These are phyloP conservation scores for Sylvicola fuscatus DNA, from an alignment of 2,888 invertebrate genomes.

Conservation along the genomic window DNA sequence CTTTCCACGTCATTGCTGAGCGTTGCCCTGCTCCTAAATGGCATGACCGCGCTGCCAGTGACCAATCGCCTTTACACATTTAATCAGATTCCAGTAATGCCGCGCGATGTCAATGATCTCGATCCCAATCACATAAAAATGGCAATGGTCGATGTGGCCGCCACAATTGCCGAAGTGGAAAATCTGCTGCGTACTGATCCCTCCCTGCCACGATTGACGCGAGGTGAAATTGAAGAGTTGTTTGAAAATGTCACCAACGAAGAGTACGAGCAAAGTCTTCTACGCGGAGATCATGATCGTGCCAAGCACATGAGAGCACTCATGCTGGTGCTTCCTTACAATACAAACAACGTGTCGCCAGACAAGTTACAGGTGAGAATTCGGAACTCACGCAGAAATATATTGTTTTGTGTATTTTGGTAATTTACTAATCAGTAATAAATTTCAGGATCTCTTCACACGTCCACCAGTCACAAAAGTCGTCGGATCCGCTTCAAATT, in stretches of 20 bases:
- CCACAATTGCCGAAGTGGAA: slow-evolving; percentile 24
- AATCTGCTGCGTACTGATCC: slow-evolving; percentile 21
- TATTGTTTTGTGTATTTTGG: not conserved
- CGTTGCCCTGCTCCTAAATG: no score
- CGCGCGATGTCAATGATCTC: slow-evolving; percentile 3
- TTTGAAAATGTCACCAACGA: slow-evolving; percentile 25
- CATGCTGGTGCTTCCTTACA: slow-evolving; percentile 24
- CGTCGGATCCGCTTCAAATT: slow-evolving; percentile 9
- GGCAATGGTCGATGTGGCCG: slow-evolving; percentile 15
- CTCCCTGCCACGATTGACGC: slow-evolving; percentile 20
- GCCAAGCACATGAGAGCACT: slow-evolving; percentile 24
- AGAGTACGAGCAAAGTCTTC: slow-evolving; percentile 22
- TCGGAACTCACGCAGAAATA: not conserved
- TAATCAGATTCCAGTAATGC: no score
- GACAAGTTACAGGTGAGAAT: slow-evolving; percentile 19
- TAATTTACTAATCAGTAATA: not conserved
- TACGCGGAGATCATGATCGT: slow-evolving; percentile 19
- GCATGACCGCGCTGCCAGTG: no score
- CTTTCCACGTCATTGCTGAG: no score
- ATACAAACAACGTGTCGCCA: slow-evolving; percentile 18
- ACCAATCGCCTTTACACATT: no score
- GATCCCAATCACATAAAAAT: slow-evolving; percentile 3
- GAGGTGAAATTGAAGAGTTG: slow-evolving; percentile 25
- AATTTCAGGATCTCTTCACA: slow-evolving; percentile 18
- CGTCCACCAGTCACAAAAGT: slow-evolving; percentile 22